A percentile compares a stretch with the other conserved stretches of the same genome.
Evolutionary conservation across 2,888 invertebrate genomes (phyloP).

Genomic region (Mimumesa dahlbomi): DNA sequence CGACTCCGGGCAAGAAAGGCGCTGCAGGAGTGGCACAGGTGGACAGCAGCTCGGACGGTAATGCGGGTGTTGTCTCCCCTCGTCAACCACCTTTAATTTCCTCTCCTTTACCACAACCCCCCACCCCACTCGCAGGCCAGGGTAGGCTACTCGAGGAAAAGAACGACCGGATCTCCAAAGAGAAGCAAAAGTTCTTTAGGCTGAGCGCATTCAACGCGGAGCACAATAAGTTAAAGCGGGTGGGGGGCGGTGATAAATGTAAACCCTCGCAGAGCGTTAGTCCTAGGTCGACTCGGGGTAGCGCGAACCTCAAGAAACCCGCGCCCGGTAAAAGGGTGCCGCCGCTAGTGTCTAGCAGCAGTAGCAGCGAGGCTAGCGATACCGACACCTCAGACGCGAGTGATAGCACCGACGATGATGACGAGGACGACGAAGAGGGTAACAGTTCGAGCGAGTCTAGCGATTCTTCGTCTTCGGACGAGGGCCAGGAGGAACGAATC

Average conservation of each 20-base stretch:
- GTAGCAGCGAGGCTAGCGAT: slow-evolving; percentile 63
- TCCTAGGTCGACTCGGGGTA: slow-evolving; percentile 68
- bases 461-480: slow-evolving; percentile 69
- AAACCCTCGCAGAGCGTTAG: slow-evolving; percentile 64
- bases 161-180: slow-evolving; percentile 90
- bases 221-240: slow-evolving; percentile 77
- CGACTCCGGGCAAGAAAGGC: slow-evolving; percentile 68
- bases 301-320: slow-evolving; percentile 51
- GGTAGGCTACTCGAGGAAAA: slow-evolving; percentile 82
- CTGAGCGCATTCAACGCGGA: slow-evolving; percentile 89
- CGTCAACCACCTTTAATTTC: slow-evolving; percentile 79
- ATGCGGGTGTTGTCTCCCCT: slow-evolving; percentile 81
- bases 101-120: slow-evolving; percentile 78
- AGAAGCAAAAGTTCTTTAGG: slow-evolving; percentile 93
- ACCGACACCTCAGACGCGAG: slow-evolving; percentile 65
- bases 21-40: slow-evolving; percentile 76
- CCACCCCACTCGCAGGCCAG: slow-evolving; percentile 76
- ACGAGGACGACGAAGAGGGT: slow-evolving; percentile 67
- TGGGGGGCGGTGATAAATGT: slow-evolving; percentile 73
- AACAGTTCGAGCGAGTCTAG: slow-evolving; percentile 73
- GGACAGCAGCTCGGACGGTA: slow-evolving; percentile 81
- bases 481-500: slow-evolving; percentile 47
- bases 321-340: slow-evolving; percentile 36
- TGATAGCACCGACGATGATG: slow-evolving; percentile 73
- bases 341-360: slow-evolving; percentile 61